Percentiles rank a stretch among this genome's conserved stretches.
Conservation (phyloP, 2,888 invertebrate genomes). For the Celastrina argiolus region DNA sequence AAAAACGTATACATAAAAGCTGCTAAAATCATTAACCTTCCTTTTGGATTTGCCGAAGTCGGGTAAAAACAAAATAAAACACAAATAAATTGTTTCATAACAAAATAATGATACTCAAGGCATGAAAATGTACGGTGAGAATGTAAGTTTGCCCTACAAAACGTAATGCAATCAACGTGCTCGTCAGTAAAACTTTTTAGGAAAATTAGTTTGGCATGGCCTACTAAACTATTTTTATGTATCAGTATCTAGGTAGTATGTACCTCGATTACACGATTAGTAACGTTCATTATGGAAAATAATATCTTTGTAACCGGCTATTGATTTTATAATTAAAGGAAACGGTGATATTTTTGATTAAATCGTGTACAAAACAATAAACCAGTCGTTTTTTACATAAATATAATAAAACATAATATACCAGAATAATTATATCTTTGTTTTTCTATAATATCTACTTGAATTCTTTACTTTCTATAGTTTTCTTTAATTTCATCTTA, state of each 20-base stretch:
- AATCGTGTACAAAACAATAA: neutral
- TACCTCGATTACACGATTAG: neutral
- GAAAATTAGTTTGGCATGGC: slow-evolving; percentile 9
- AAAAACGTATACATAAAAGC: too few species aligned
- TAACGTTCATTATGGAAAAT: neutral
- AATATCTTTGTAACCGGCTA: neutral
- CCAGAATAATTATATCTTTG: too few species aligned
- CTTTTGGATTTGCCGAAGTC: too few species aligned
- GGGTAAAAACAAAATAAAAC: too few species aligned
- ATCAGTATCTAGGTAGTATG: neutral
- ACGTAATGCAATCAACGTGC: slow-evolving; percentile 1
- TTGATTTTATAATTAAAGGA: slow-evolving; percentile 19
- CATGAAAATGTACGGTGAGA: neutral
- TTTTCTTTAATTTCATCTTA: too few species aligned
- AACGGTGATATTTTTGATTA: neutral
- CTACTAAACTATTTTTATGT: slow-evolving; percentile 13
- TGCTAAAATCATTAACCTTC: too few species aligned
- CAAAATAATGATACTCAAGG: neutral
- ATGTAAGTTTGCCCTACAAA: neutral
- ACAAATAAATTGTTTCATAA: neutral
- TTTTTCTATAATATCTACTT: too few species aligned
- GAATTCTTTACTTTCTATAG: too few species aligned
- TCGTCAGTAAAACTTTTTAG: slow-evolving; percentile 1
- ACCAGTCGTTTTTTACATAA: neutral
- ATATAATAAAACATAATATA: too few species aligned